Percentiles rank a stretch among this genome's conserved stretches.
phyloP scores from a whole-genome alignment of 2,113 vertebrate genomes.

The Barnardius zonarius region DNA sequence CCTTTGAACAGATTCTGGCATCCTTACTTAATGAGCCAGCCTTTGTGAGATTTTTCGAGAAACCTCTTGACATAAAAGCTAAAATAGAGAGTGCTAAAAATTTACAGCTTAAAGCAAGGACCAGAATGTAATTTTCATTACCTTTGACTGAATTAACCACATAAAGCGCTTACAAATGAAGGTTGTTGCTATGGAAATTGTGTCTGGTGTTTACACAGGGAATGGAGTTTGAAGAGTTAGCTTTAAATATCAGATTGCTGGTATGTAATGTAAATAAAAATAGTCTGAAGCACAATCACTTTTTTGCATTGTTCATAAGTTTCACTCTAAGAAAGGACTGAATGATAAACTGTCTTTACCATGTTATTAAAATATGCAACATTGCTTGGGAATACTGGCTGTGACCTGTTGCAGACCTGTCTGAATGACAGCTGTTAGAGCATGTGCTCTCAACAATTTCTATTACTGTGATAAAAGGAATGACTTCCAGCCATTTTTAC shows the following conservation, averaged over 20 bases:
- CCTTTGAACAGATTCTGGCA: conserved; percentile 95
- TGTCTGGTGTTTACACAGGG: conserved; percentile 32
- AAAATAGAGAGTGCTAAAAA: conserved; percentile 81
- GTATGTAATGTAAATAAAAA: conserved; percentile 51
- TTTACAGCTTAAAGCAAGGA: conserved; percentile 83
- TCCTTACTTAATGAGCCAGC: conserved; percentile 92
- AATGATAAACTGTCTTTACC: conserved; percentile 2
- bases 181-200: not conserved
- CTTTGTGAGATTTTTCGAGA: conserved; percentile 92
- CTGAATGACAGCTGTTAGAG: not conserved
- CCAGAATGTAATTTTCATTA: conserved; percentile 58
- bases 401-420: conserved; percentile 3
- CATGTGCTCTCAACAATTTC: not conserved
- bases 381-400: conserved; percentile 5
- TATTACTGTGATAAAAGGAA: not conserved
- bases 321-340: not conserved
- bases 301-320: conserved; percentile 53
- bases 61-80: conserved; percentile 77
- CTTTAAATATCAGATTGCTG: conserved; percentile 34
- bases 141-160: not conserved
- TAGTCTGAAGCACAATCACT: conserved; percentile 65
- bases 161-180: conserved; percentile 27
- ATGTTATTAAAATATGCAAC: not conserved
- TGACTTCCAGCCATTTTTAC: not conserved
- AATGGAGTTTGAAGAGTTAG: conserved; percentile 29